phyloP scores from a whole-genome alignment of 2,113 vertebrate species.

The Pituophis catenifer region DNA sequence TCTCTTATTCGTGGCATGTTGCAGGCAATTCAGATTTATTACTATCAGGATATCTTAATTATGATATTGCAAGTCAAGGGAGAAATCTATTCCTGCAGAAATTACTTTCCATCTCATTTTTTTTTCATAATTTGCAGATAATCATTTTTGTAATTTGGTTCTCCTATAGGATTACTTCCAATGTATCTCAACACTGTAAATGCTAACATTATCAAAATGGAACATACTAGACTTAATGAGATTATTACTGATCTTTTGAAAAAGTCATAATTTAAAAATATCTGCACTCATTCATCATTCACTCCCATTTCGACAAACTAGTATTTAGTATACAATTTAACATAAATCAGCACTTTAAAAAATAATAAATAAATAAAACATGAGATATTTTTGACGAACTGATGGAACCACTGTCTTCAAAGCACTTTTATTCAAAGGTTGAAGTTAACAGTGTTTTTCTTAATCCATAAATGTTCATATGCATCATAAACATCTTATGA shows the following conservation, averaged over 20 bases:
- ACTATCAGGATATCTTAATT: slow-evolving; percentile 52
- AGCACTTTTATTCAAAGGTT: neutral
- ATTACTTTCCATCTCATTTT: slow-evolving; percentile 41
- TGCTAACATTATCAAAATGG: slow-evolving; percentile 47
- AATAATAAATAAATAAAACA: neutral
- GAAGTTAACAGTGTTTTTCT: neutral
- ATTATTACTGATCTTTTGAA: slow-evolving; percentile 16
- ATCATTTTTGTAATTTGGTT: slow-evolving; percentile 46
- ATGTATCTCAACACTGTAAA: slow-evolving; percentile 38
- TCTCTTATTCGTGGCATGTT: slow-evolving; percentile 53
- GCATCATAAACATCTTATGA: neutral
- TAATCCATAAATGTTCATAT: neutral
- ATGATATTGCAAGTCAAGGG: slow-evolving; percentile 19
- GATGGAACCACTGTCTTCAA: neutral
- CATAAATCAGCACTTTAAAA: neutral
- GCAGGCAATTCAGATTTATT: slow-evolving; percentile 53
- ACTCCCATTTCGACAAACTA: neutral
- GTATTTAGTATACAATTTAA: neutral
- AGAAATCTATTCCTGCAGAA: slow-evolving; percentile 45
- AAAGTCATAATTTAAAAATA: slow-evolving; percentile 6
- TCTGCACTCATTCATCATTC: neutral
- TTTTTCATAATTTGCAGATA: slow-evolving; percentile 56
- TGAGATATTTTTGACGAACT: neutral
- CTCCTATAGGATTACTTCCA: slow-evolving; percentile 37
- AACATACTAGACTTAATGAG: slow-evolving; percentile 23